A percentile compares a stretch with the other conserved stretches of the same genome.
Evolutionary conservation across 1,140 invertebrate genomes (phyloP).

Genomic region (Nephila pilipes): DNA sequence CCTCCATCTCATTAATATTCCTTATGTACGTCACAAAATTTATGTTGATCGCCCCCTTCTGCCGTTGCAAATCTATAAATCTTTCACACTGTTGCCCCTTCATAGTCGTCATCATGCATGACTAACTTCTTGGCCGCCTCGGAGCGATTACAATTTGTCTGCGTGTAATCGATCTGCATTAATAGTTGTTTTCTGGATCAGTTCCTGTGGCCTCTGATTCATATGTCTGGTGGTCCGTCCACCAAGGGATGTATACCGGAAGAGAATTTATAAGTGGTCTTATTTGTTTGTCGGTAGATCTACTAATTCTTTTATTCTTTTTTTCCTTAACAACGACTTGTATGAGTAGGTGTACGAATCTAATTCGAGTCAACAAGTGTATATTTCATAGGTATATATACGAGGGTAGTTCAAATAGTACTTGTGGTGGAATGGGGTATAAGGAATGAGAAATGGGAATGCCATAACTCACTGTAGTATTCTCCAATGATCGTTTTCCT

Average conservation of each 20-base stretch:
- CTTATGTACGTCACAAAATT: neutral
- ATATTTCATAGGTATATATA: too few species aligned
- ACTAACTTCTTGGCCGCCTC: neutral
- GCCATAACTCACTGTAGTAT: too few species aligned
- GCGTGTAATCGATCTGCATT: conserved; percentile 40
- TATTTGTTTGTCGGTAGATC: neutral
- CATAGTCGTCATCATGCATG: neutral
- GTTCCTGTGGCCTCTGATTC: conserved; percentile 5
- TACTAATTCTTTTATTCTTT: too few species aligned
- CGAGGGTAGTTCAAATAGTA: too few species aligned
- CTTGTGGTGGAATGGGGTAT: too few species aligned
- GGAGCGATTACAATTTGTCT: conserved; percentile 34
- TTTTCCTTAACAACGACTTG: too few species aligned
- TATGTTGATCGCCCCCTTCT: neutral
- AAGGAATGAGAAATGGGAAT: too few species aligned
- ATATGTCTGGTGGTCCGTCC: neutral
- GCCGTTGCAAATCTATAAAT: conserved; percentile 7
- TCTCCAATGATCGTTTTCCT: too few species aligned
- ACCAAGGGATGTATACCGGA: neutral
- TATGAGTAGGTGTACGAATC: too few species aligned
- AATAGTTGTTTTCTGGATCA: neutral
- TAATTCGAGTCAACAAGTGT: too few species aligned
- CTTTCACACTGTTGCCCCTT: neutral
- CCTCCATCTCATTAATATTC: conserved; percentile 29
- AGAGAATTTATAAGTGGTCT: neutral